These are phyloP conservation scores for Lycophotia porphyrea DNA, from an alignment of 2,888 invertebrate species.

Conservation along the genomic window DNA sequence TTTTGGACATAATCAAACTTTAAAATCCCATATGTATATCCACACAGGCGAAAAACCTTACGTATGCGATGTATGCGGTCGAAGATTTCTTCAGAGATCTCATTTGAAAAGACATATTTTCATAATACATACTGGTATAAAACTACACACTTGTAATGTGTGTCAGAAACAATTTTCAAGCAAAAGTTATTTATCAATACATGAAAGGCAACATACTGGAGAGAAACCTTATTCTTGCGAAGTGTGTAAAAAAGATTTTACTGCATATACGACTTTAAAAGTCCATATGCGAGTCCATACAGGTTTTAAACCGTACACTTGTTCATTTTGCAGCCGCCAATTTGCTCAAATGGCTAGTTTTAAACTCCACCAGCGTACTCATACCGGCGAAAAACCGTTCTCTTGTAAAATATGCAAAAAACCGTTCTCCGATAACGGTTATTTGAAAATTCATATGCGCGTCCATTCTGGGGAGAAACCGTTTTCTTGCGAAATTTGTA, in stretches of 20 bases:
- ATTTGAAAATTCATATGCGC: slow-evolving; percentile 85
- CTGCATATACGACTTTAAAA: slow-evolving; percentile 84
- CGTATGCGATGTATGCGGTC: slow-evolving; percentile 84
- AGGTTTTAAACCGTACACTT: slow-evolving; percentile 83
- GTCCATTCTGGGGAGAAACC: slow-evolving; percentile 85
- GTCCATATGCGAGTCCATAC: slow-evolving; percentile 86
- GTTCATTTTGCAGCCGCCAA: slow-evolving; percentile 80
- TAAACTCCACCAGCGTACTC: slow-evolving; percentile 83
- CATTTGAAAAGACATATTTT: slow-evolving; percentile 85
- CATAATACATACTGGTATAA: slow-evolving; percentile 83
- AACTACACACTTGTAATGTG: slow-evolving; percentile 79
- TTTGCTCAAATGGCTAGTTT: slow-evolving; percentile 87
- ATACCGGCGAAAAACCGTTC: slow-evolving; percentile 83
- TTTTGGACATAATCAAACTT: slow-evolving; percentile 83
- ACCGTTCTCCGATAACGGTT: slow-evolving; percentile 85
- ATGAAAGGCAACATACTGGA: slow-evolving; percentile 84
- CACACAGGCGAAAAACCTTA: slow-evolving; percentile 85
- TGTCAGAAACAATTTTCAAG: slow-evolving; percentile 85
- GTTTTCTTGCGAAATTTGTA: slow-evolving; percentile 81
- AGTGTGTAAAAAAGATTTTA: slow-evolving; percentile 84
- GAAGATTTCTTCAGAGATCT: slow-evolving; percentile 82
- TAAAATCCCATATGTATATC: slow-evolving; percentile 84
- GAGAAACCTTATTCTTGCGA: slow-evolving; percentile 83
- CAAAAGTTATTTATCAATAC: slow-evolving; percentile 84
- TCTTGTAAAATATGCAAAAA: slow-evolving; percentile 84